Conservation (phyloP, 2,888 invertebrate genomes). For the Phalera bucephala region DNA sequence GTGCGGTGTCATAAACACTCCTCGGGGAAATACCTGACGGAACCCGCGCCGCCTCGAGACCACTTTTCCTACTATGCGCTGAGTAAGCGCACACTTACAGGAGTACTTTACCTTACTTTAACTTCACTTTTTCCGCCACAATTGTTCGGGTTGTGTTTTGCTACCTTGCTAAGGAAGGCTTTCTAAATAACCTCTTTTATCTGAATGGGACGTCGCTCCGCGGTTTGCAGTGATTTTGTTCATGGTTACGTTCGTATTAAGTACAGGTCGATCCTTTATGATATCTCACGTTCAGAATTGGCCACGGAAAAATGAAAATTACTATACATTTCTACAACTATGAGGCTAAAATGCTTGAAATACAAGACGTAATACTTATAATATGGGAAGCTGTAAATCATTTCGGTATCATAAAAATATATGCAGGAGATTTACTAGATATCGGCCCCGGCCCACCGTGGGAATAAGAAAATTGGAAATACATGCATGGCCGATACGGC, state of each 20-base stretch:
- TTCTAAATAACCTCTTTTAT: constrained; percentile 30
- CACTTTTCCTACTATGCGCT: constrained; percentile 41
- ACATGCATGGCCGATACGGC: constrained; percentile 53
- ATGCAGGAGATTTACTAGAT: constrained; percentile 65
- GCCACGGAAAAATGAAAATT: too few species aligned
- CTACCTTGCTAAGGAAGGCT: constrained; percentile 18
- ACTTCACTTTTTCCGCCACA: constrained; percentile 38
- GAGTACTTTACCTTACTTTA: constrained; percentile 43
- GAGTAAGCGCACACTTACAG: constrained; percentile 53
- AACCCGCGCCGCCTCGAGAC: constrained; percentile 31
- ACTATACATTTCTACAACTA: too few species aligned
- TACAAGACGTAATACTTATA: too few species aligned
- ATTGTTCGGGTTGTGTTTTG: constrained; percentile 36
- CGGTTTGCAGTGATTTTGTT: constrained; percentile 24
- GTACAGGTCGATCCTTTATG: constrained; percentile 9
- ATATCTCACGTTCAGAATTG: too few species aligned
- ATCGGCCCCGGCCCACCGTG: constrained; percentile 52
- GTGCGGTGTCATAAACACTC: constrained; percentile 60
- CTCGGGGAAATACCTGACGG: constrained; percentile 61
- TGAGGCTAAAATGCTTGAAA: too few species aligned
- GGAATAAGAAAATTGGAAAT: constrained; percentile 80
- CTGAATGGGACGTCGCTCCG: constrained; percentile 19
- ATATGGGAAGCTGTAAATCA: constrained; percentile 60
- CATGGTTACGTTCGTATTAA: constrained; percentile 16
- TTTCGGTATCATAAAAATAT: constrained; percentile 70